These are phyloP conservation scores for Eidolon helvum DNA, from an alignment of 2,113 vertebrate genomes.

Conservation along the genomic window DNA sequence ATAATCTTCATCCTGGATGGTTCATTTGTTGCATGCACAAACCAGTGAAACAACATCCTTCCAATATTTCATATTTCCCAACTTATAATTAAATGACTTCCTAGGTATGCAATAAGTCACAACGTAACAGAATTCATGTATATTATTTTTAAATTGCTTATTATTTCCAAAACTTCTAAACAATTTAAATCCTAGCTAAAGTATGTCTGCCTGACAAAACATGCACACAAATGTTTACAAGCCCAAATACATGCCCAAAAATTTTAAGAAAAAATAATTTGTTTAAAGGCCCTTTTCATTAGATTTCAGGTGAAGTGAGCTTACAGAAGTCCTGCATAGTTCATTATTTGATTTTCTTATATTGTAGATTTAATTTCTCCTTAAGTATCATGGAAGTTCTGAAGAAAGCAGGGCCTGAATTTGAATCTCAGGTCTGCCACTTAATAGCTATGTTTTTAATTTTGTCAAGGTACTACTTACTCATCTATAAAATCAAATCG, in stretches of 20 bases:
- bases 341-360: not conserved
- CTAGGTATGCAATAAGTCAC: not conserved
- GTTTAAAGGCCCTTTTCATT: not conserved
- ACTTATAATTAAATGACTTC: constrained; percentile 15
- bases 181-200: not conserved
- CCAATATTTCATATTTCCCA: constrained; percentile 14
- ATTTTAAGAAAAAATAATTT: not conserved
- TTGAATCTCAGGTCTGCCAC: not conserved
- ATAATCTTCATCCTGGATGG: constrained; percentile 50
- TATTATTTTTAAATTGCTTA: not conserved
- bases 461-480: not conserved
- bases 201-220: not conserved
- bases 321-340: not conserved
- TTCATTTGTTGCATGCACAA: not conserved
- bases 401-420: not conserved
- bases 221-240: not conserved
- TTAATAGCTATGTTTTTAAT: not conserved
- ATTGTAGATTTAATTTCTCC: not conserved
- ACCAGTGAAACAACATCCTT: constrained; percentile 27
- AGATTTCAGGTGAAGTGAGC: not conserved
- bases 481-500: not conserved
- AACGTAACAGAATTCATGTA: constrained; percentile 1
- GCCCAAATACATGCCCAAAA: not conserved
- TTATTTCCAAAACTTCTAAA: not conserved
- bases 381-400: not conserved